Conservation (phyloP, 1,140 invertebrate species). For the Apis mellifera region Amel_HAv3.1 CM009934.2:8878501-8879000, state of each 20-base stretch:
- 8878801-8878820: too few species aligned
- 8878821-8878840: not conserved
- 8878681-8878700: slow-evolving; percentile 90
- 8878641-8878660: slow-evolving; percentile 87
- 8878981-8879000: slow-evolving; percentile 88
- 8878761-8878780: not conserved
- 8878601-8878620: not conserved
- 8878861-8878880: not conserved
- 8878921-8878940: slow-evolving; percentile 89
- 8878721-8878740: slow-evolving; percentile 90
- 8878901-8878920: slow-evolving; percentile 94
- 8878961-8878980: slow-evolving; percentile 85
- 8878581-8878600: not conserved
- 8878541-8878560: slow-evolving; percentile 83
- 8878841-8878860: not conserved
- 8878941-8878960: slow-evolving; percentile 86
- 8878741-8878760: slow-evolving; percentile 85
- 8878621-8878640: too few species aligned
- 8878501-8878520: slow-evolving; percentile 87
- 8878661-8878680: slow-evolving; percentile 88
- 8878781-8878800: too few species aligned
- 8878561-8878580: slow-evolving; percentile 83
- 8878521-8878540: slow-evolving; percentile 88
- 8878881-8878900: slow-evolving; percentile 77
- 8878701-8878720: slow-evolving; percentile 91